Conservation (phyloP, 2,113 vertebrate species). For the Corvus cornix region DNA sequence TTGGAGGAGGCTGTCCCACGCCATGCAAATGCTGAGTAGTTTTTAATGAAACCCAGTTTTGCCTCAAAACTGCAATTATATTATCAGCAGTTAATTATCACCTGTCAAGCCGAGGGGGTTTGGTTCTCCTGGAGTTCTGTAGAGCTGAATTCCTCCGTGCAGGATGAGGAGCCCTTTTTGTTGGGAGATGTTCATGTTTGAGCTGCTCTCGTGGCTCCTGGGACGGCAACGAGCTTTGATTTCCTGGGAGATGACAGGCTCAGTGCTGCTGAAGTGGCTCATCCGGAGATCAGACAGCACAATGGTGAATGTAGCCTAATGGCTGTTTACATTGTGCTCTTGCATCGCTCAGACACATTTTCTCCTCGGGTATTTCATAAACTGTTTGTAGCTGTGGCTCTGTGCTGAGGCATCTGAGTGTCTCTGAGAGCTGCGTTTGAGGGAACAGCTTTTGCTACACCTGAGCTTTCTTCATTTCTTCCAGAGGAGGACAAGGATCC, state of each 20-base stretch:
- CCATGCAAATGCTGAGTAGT: slow-evolving; percentile 28
- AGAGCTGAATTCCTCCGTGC: not conserved
- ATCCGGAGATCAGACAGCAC: not conserved
- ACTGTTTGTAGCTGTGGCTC: not conserved
- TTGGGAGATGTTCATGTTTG: not conserved
- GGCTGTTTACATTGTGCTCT: not conserved
- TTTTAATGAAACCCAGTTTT: slow-evolving; percentile 67
- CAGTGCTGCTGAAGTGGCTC: not conserved
- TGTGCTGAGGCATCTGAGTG: not conserved
- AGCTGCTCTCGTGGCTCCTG: not conserved
- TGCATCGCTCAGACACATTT: not conserved
- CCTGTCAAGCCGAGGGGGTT: slow-evolving; percentile 68
- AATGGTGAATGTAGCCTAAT: not conserved
- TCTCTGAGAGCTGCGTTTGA: not conserved
- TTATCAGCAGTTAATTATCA: slow-evolving; percentile 77
- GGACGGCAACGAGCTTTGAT: slow-evolving; percentile 14
- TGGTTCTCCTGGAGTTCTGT: slow-evolving; percentile 36
- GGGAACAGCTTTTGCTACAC: not conserved
- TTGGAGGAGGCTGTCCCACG: not conserved
- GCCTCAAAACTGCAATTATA: slow-evolving; percentile 67
- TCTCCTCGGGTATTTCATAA: not conserved
- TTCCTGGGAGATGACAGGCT: slow-evolving; percentile 7
- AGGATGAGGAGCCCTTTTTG: slow-evolving; percentile 11
- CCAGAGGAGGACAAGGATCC: not conserved
- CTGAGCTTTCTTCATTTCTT: not conserved